Evolutionary conservation across 1,140 invertebrate genomes (phyloP).

Genomic region (Dendrolimus kikuchii): DNA sequence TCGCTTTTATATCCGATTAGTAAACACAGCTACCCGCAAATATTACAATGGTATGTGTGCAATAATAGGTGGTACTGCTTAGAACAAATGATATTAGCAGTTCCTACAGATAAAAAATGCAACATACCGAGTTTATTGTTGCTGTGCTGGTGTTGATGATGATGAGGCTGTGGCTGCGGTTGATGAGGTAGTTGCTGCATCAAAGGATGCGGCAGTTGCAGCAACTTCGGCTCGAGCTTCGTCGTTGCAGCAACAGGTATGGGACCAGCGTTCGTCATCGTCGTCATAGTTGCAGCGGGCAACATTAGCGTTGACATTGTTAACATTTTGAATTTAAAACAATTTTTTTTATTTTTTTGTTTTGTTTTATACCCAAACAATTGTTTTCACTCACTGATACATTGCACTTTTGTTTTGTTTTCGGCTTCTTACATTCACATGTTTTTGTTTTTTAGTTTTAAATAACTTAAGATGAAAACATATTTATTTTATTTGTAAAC

Average conservation of each 20-base stretch:
- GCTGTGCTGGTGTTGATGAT: conserved; percentile 53
- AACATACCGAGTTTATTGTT: conserved; percentile 61
- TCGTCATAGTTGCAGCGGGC: conserved; percentile 75
- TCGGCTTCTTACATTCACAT: no score
- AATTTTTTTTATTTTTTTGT: neutral
- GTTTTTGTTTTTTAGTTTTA: no score
- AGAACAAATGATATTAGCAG: no score
- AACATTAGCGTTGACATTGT: conserved; percentile 78
- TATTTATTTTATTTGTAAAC: no score
- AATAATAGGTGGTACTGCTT: no score
- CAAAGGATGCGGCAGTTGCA: conserved; percentile 61
- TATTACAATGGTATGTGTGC: no score
- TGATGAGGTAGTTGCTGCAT: conserved; percentile 52
- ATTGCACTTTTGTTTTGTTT: no score
- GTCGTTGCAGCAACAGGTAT: conserved; percentile 75
- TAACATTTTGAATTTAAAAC: conserved; percentile 60
- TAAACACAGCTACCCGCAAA: no score
- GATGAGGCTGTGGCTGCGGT: conserved; percentile 47
- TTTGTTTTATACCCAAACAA: no score
- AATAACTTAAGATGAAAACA: no score
- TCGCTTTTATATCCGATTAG: no score
- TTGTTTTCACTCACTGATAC: no score
- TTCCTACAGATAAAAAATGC: neutral
- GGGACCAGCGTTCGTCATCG: conserved; percentile 74
- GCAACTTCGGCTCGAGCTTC: conserved; percentile 71